Evolutionary conservation across 2,888 invertebrate species (phyloP), one percentile per base, ranked within the genome.

Genomic region (Elysia crispata): DNA sequence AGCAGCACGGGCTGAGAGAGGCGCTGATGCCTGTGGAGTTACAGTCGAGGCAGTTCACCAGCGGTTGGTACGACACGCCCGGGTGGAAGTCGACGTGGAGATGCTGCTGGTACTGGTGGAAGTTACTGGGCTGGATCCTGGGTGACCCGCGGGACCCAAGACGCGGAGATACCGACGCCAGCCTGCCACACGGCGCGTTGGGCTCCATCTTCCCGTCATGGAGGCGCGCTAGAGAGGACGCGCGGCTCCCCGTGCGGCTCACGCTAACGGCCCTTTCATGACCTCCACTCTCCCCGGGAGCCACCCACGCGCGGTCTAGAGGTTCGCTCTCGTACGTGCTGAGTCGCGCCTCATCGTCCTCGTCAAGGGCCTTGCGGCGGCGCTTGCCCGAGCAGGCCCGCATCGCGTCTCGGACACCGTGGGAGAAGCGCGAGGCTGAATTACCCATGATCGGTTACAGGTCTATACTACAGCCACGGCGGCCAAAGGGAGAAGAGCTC

Each of bases 381-480:
- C 15, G 5, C 3, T 15, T 15, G n/a, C 60, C 60, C 20, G 80
- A 60, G 28, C 82, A 82, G 11, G 31, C 64, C 72, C 41, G 50
- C 60, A 67, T 70, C 8, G 50, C 60, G n/a, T 76, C 64, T 5
- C 80, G 75, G n/a, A 78, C 57, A 28, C 77, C 69, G 41, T 80
- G 79, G n/a, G 76, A 74, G 62, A 80, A 82, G 60, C 80, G 69
- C 8, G 82, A 82, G n/a, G 76, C 33, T 3, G 70, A 33, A 60
- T 82, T 82, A 15, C 82, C 82, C 82, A 82, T 82, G 20, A 25
- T 25, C 23, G 50, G n/a, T n/a, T n/a, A n/a, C n/a, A n/a, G n/a
- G n/a, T n/a, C n/a, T n/a, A n/a, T n/a, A n/a, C n/a, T n/a, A n/a
- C n/a, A n/a, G n/a, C n/a, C n/a, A n/a, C n/a, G n/a, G n/a, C n/a